Base-by-base conservation (phyloP, 2,113 vertebrate genomes). In the Anolis sagrei region DNA sequence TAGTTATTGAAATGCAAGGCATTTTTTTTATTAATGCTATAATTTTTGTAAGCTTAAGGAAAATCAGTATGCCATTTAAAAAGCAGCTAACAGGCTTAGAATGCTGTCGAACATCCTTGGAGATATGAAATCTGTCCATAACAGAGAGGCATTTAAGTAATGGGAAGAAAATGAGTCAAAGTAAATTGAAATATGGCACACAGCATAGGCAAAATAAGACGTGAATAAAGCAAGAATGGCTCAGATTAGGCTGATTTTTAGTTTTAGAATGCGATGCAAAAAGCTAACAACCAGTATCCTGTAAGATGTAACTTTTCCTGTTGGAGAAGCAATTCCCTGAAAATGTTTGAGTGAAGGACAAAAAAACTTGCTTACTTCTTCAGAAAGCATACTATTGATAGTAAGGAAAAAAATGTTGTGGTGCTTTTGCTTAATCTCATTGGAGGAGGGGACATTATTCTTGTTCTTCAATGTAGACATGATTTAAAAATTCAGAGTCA, bases 101-200 rank as follows among this genome's bases (percentile, higher is more conserved):
- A 83, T 83, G 58, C 29, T 62, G 36, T 83, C 32, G 82, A 83
- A 49, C 72, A 48, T 83, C 82, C 36, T 48, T 49, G 58, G 36
- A 29, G 36, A 83, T 76, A 58, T 76, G 58, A 66, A 83, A 83
- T 74, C 69, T 83, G 81, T 61, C 70, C 32, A 54, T 58, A 83
- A 83, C 32, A 1, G 16, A 83, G 51, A 83, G 25, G 34, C 25
- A 62, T 74, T 74, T 74, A 62, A 62, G 51, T 83, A 83, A 62
- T n/a, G 54, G 70, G 70, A 34, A 48, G 58, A 49, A 58, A 39
- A 74, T 62, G 34, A 25, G 19, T 44, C 44, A 4, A 13, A 82
- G 54, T 61, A 74, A 83, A 74, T 83, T 36, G 27, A 61, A 83
- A 61, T 62, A 58, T 10, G 23, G 51, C 14, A 73, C 21, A 27